Percentiles rank a stretch among this genome's conserved stretches.
Conservation (phyloP, 2,888 invertebrate genomes). For the Bugulina stolonifera region DNA sequence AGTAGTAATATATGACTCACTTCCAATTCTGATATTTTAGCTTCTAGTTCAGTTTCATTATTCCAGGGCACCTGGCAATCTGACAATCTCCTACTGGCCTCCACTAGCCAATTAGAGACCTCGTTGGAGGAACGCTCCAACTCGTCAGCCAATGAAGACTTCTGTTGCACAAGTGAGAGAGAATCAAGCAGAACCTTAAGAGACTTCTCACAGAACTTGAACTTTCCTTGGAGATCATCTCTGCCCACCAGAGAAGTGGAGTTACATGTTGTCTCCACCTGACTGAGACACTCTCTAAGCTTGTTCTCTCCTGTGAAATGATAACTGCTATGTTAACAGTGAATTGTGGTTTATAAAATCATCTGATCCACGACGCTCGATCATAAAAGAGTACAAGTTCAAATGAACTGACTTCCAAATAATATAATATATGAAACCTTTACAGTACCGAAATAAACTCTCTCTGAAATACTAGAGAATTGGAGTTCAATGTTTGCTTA, state of each 20-base stretch:
- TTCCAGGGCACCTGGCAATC: background rate
- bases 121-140: background rate
- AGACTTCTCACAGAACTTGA: background rate
- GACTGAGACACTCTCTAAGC: background rate
- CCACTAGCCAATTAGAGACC: constrained; percentile 1
- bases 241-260: background rate
- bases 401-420: no score
- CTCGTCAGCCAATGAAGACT: constrained; percentile 24
- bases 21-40: constrained; percentile 15
- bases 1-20: no score
- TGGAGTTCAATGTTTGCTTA: no score
- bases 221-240: background rate
- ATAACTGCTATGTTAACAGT: no score
- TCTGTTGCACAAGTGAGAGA: constrained; percentile 1
- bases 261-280: constrained; percentile 11
- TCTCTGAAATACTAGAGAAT: no score
- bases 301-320: background rate
- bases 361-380: no score
- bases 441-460: no score
- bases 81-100: background rate
- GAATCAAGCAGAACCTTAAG: constrained; percentile 6
- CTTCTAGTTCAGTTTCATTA: background rate
- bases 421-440: no score
- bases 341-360: no score
- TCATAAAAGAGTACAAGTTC: no score